Evolutionary conservation across 2,888 invertebrate species (phyloP).

Genomic region (Hydropsyche betteni): DNA sequence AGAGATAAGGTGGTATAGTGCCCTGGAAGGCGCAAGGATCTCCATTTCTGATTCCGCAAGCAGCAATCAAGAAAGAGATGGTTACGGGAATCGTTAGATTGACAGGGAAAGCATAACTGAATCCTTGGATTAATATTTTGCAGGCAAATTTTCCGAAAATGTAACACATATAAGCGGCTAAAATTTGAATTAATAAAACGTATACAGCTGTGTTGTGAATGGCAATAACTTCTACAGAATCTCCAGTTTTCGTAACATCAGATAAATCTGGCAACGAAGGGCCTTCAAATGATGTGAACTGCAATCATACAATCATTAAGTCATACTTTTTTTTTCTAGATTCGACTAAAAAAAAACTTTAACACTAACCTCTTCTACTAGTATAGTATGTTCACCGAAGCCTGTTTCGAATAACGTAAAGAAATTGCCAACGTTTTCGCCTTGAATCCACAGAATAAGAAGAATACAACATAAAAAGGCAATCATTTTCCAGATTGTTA

Average conservation of each 20-base stretch:
- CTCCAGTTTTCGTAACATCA: slow-evolving; percentile 79
- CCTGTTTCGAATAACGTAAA: slow-evolving; percentile 79
- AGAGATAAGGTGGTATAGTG: slow-evolving; percentile 86
- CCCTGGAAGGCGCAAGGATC: slow-evolving; percentile 89
- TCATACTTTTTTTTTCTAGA: not conserved
- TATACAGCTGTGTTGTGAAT: slow-evolving; percentile 77
- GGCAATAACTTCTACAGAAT: slow-evolving; percentile 77
- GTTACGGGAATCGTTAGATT: slow-evolving; percentile 91
- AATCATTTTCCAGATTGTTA: slow-evolving; percentile 90
- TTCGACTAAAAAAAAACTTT: not conserved
- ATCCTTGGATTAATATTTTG: slow-evolving; percentile 95
- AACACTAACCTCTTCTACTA: slow-evolving; percentile 72
- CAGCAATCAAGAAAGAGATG: slow-evolving; percentile 86
- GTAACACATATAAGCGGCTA: slow-evolving; percentile 87
- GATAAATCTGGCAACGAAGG: slow-evolving; percentile 76
- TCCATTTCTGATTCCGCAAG: slow-evolving; percentile 85
- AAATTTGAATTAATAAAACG: slow-evolving; percentile 81
- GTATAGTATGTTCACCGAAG: slow-evolving; percentile 81
- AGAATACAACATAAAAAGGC: slow-evolving; percentile 80
- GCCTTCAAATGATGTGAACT: slow-evolving; percentile 70
- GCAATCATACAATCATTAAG: slow-evolving; percentile 53
- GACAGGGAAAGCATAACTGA: slow-evolving; percentile 96
- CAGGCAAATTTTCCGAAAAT: slow-evolving; percentile 96
- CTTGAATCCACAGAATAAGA: slow-evolving; percentile 77
- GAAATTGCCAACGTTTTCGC: slow-evolving; percentile 79